A percentile compares a stretch with the other conserved stretches of the same genome.
These are phyloP conservation scores for Tipula confusa DNA, from an alignment of 2,888 invertebrate genomes.

Conservation along the genomic window DNA sequence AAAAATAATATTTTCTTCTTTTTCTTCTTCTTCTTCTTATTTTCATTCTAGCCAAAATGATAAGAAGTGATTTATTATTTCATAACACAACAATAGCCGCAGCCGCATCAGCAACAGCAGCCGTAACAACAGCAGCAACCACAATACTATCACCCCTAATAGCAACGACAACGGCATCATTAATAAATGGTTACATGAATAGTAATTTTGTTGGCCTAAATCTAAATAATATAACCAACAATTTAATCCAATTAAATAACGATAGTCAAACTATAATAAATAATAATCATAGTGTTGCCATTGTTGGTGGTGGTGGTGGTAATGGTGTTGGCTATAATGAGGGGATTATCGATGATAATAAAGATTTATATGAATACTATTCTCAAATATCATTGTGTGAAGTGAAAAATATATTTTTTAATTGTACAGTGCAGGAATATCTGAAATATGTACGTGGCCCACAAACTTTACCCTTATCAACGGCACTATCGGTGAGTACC, in stretches of 20 bases:
- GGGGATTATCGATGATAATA: conserved; percentile 29
- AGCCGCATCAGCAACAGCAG: background rate
- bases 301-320: background rate
- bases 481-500: conserved; percentile 51
- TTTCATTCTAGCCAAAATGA: background rate
- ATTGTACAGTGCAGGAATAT: conserved; percentile 60
- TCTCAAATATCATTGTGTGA: conserved; percentile 44
- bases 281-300: background rate
- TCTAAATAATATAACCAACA: background rate
- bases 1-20: too few species aligned
- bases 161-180: background rate
- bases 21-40: too few species aligned
- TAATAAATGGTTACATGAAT: background rate
- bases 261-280: background rate
- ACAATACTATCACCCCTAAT: background rate
- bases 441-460: conserved; percentile 59
- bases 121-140: background rate
- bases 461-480: conserved; percentile 55
- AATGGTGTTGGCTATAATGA: background rate
- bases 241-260: background rate
- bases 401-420: conserved; percentile 51
- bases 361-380: conserved; percentile 32
- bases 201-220: background rate
- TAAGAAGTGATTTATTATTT: background rate
- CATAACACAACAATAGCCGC: background rate